phyloP scores from a whole-genome alignment of 37 sponge, comb jelly and placozoan genomes.

The Spongilla lacustris region DNA sequence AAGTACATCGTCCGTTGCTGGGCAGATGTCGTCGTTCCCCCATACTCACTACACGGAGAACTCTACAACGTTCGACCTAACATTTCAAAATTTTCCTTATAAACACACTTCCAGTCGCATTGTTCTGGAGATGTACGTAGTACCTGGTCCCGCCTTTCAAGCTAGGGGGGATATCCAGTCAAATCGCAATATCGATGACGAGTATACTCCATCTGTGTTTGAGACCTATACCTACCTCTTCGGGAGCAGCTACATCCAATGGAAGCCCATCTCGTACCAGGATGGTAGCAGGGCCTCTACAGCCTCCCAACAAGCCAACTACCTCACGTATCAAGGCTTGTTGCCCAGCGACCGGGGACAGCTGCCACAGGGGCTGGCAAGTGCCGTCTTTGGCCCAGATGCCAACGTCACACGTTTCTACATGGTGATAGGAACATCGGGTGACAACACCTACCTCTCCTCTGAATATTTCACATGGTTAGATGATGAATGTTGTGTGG shows the following conservation, averaged over 20 bases:
- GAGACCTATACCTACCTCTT: slow-evolving; percentile 38
- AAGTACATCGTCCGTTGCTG: not conserved
- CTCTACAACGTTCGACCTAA: slow-evolving; percentile 54
- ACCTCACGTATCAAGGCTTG: not conserved
- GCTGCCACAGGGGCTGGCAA: slow-evolving; percentile 48
- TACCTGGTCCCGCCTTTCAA: slow-evolving; percentile 41
- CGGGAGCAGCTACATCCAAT: slow-evolving; percentile 50
- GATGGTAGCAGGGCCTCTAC: slow-evolving; percentile 41
- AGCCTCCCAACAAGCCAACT: slow-evolving; percentile 50
- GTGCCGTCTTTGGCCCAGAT: slow-evolving; percentile 34
- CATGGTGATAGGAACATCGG: slow-evolving; percentile 67
- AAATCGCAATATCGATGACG: slow-evolving; percentile 49
- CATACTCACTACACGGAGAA: slow-evolving; percentile 39
- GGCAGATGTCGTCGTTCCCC: slow-evolving; percentile 34
- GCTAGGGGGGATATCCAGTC: not conserved
- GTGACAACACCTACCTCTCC: slow-evolving; percentile 54
- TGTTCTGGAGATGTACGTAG: slow-evolving; percentile 57
- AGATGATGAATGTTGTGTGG: no score
- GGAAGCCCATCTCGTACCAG: slow-evolving; percentile 83
- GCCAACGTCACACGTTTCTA: slow-evolving; percentile 35
- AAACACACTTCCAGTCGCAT: slow-evolving; percentile 9
- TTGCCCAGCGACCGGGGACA: not conserved
- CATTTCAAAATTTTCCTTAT: slow-evolving; percentile 5
- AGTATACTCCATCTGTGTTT: slow-evolving; percentile 82
- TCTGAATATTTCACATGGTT: slow-evolving; percentile 61